These are phyloP conservation scores for Trachymyrmex cornetzi DNA, from an alignment of 1,140 invertebrate species.

Conservation along the genomic window DNA sequence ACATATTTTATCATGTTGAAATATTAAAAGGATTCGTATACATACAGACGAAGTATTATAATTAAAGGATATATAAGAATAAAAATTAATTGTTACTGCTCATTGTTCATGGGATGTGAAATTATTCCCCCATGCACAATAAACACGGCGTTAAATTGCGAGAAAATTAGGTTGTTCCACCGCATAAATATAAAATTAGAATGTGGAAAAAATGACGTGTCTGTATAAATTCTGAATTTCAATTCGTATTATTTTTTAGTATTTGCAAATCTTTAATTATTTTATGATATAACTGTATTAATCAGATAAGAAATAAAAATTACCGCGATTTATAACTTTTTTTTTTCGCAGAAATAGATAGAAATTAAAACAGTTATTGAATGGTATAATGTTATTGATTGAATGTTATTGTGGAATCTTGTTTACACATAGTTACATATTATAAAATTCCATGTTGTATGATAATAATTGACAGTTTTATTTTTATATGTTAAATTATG, in stretches of 20 bases:
- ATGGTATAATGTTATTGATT: background rate
- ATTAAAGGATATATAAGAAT: background rate
- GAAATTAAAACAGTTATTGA: background rate
- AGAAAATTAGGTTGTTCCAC: conserved; percentile 48
- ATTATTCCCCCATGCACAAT: background rate
- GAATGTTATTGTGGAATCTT: background rate
- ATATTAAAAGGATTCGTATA: background rate
- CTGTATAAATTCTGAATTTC: background rate
- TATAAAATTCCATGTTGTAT: background rate
- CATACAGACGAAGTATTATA: background rate
- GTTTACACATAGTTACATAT: background rate
- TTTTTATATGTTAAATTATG: background rate
- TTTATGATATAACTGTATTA: background rate
- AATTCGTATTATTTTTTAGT: background rate
- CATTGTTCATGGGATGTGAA: conserved; percentile 24
- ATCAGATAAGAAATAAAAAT: background rate
- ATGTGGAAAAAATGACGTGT: conserved; percentile 36
- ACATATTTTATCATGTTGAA: background rate
- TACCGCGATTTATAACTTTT: background rate
- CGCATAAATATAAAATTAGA: conserved; percentile 37
- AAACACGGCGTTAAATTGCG: conserved; percentile 32
- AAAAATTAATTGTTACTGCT: conserved; percentile 2
- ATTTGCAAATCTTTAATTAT: background rate
- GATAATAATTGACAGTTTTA: background rate
- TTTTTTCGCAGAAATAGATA: background rate